Percentiles rank a stretch among this genome's conserved stretches.
These are phyloP conservation scores for Muntiacus muntjak DNA, from an alignment of 2,113 vertebrate species.

Conservation along the genomic window DNA sequence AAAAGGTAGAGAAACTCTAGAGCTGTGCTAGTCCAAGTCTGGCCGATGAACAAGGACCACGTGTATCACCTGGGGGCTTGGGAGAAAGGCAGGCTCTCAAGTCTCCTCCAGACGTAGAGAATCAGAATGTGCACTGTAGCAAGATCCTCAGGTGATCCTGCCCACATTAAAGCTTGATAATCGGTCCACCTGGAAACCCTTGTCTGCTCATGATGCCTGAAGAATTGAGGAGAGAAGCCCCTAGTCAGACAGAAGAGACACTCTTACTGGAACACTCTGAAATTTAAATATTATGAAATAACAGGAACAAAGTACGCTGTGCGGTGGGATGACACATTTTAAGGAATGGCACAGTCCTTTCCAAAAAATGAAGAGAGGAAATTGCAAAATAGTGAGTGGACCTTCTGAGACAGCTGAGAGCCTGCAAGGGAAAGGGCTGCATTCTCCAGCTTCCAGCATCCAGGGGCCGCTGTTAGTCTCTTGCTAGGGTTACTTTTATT, in stretches of 20 bases:
- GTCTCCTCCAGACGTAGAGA: not conserved
- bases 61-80: not conserved
- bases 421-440: not conserved
- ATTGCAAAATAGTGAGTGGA: not conserved
- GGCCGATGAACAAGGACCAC: not conserved
- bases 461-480: not conserved
- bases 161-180: not conserved
- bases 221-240: not conserved
- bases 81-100: not conserved
- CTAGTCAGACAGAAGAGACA: not conserved
- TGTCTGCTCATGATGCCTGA: not conserved
- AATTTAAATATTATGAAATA: conserved; percentile 16
- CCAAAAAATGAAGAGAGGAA: conserved; percentile 5
- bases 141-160: not conserved
- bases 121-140: not conserved
- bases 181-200: not conserved
- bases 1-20: not conserved
- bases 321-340: not conserved
- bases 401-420: not conserved
- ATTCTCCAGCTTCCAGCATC: not conserved
- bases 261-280: not conserved
- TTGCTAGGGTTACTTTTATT: not conserved
- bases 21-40: not conserved
- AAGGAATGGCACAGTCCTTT: not conserved
- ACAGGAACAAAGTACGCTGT: not conserved